Evolutionary conservation across 1,140 invertebrate genomes (phyloP), one percentile per base, ranked within the genome.

Genomic region (Drosophila melanogaster): DNA sequence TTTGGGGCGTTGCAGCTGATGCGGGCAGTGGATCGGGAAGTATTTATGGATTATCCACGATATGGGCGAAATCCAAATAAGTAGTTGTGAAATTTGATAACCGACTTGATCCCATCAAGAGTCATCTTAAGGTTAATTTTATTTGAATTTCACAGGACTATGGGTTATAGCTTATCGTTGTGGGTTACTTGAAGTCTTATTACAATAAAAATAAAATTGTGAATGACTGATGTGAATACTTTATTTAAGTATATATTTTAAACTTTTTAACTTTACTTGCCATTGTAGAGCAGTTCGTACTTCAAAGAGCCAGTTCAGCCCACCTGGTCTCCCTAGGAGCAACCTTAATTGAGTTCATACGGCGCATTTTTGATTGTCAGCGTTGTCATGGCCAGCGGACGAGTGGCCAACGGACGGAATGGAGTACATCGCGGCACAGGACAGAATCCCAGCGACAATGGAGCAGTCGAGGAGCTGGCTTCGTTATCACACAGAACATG

Each of bases 401-500:
- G 47, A 15, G 4, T 17, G 1, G 47, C 26, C 47, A 22, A 4
- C n/a, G 47, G 47, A 50, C 47, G 24, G 55, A 72, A 30, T 62
- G 30, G 46, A 50, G 64, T 71, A 71, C 57, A 70, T 72, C 41
- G 62, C 19, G 75, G 79, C 70, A 37, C 40, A 44, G 69, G 46
- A 33, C 46, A 57, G 46, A 37, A 17, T 17, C 47, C 33, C 57
- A 53, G 55, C 62, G 81, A 79, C 81, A 85, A 85, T 73, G 64
- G 77, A 41, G 70, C 75, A 46, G 58, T 61, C 30, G 49, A 51
- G 49, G 49, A 51, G 49, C 59, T 47, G 57, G 59, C 83, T 89
- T 89, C 84, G 84, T 89, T 89, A 89, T 89, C 84, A 89, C 80
- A 80, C 67, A 72, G 65, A 70, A 89, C 84, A 89, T 89, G 85